Evolutionary conservation across 2,113 vertebrate species (phyloP).

Genomic region (Aramus guarauna): DNA sequence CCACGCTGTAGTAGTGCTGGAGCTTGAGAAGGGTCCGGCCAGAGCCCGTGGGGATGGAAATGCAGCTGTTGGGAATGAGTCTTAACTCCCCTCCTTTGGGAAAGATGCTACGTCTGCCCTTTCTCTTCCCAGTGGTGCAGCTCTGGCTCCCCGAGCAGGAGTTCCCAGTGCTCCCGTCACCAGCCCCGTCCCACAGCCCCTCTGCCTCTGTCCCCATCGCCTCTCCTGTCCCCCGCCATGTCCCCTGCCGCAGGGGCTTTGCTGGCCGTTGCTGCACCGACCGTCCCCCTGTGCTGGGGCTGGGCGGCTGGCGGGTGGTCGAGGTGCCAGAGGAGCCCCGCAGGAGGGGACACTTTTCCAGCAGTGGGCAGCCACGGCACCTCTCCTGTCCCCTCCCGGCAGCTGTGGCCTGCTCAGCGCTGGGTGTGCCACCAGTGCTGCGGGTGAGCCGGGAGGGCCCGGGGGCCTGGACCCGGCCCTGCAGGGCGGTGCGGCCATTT

Average conservation of each 20-base stretch:
- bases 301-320: accelerated
- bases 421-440: neutral
- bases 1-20: neutral
- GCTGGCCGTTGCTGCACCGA: neutral
- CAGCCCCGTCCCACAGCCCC: accelerated
- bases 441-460: neutral
- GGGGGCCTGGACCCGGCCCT: accelerated
- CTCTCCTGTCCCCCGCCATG: neutral
- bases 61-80: neutral
- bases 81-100: neutral
- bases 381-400: accelerated
- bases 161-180: neutral
- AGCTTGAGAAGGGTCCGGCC: neutral
- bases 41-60: neutral
- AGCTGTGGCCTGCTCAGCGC: neutral
- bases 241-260: neutral
- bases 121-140: neutral
- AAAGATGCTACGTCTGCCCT: neutral
- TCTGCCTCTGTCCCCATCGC: neutral
- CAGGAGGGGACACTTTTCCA: neutral
- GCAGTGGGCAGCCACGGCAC: neutral
- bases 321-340: neutral
- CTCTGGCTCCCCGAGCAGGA: neutral
- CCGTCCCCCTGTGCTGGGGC: neutral
- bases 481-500: accelerated